Conservation (phyloP, 1,140 invertebrate genomes). For the Euwallacea similis region DNA sequence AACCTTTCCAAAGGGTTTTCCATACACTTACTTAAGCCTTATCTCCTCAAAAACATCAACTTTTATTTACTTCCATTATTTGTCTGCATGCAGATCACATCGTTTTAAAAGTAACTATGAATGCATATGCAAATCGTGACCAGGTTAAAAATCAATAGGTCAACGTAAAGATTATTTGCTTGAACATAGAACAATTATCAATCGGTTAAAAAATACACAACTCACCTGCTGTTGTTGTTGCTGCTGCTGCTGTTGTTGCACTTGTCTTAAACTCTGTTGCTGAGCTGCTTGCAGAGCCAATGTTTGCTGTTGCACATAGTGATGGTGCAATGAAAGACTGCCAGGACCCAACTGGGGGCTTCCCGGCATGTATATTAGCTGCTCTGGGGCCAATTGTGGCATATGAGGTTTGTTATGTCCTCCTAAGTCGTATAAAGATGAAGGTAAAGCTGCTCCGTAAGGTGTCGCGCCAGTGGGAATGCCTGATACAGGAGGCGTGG, state of each 20-base stretch:
- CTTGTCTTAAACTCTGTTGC: constrained; percentile 17
- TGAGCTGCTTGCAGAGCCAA: constrained; percentile 27
- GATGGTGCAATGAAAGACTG: constrained; percentile 61
- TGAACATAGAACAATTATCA: too few species aligned
- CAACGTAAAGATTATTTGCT: too few species aligned
- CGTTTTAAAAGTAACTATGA: too few species aligned
- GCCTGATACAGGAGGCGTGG: constrained; percentile 60
- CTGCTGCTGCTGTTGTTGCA: constrained; percentile 52
- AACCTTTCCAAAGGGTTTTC: too few species aligned
- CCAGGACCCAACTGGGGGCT: constrained; percentile 63
- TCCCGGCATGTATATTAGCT: constrained; percentile 62
- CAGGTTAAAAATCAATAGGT: too few species aligned
- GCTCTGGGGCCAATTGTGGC: constrained; percentile 61
- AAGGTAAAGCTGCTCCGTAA: constrained; percentile 55
- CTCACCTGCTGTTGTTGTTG: constrained; percentile 45
- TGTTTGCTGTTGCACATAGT: constrained; percentile 30
- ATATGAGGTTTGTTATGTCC: constrained; percentile 53
- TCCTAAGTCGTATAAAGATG: constrained; percentile 60
- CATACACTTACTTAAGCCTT: too few species aligned
- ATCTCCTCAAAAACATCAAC: too few species aligned
- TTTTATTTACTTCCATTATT: too few species aligned
- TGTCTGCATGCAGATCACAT: too few species aligned
- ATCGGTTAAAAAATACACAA: background rate
- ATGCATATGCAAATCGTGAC: too few species aligned
- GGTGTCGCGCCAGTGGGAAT: constrained; percentile 65